Percentiles rank a stretch among this genome's conserved stretches.
Conservation (phyloP, 23 tunicate species). For the Trididemnum nubilum region DNA sequence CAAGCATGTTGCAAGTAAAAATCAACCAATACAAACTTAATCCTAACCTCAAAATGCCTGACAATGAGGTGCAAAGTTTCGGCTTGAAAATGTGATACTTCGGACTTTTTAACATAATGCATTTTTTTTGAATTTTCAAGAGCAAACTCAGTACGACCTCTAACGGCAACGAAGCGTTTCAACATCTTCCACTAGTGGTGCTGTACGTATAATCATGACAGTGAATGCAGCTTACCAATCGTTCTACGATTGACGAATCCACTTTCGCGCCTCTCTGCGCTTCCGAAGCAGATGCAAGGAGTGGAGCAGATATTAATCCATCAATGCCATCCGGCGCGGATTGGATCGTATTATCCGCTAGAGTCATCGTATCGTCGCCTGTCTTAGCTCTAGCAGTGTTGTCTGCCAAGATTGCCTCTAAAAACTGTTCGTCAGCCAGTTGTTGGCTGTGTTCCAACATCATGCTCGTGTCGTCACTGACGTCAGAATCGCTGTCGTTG, state of each 20-base stretch:
- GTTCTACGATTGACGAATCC: background rate
- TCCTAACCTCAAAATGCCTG: too few relatives aligned
- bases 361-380: background rate
- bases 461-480: slow-evolving; percentile 34
- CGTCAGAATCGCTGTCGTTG: slow-evolving; percentile 59
- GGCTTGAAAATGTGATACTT: too few relatives aligned
- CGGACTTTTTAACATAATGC: too few relatives aligned
- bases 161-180: too few relatives aligned
- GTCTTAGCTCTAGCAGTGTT: slow-evolving; percentile 50
- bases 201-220: too few relatives aligned
- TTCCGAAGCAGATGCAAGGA: slow-evolving; percentile 43
- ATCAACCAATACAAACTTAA: too few relatives aligned
- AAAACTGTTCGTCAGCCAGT: slow-evolving; percentile 26
- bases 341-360: background rate
- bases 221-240: slow-evolving; percentile 46
- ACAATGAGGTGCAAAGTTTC: too few relatives aligned
- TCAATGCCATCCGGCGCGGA: slow-evolving; percentile 41
- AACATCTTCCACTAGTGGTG: too few relatives aligned
- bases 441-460: slow-evolving; percentile 35
- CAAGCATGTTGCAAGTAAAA: too few relatives aligned
- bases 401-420: slow-evolving; percentile 55
- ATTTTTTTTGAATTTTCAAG: too few relatives aligned
- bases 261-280: background rate
- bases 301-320: slow-evolving; percentile 63
- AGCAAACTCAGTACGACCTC: too few relatives aligned